Percentiles rank a stretch among this genome's conserved stretches.
These are phyloP conservation scores for Erebia aethiops DNA, from an alignment of 2,888 invertebrate species.

Conservation along the genomic window DNA sequence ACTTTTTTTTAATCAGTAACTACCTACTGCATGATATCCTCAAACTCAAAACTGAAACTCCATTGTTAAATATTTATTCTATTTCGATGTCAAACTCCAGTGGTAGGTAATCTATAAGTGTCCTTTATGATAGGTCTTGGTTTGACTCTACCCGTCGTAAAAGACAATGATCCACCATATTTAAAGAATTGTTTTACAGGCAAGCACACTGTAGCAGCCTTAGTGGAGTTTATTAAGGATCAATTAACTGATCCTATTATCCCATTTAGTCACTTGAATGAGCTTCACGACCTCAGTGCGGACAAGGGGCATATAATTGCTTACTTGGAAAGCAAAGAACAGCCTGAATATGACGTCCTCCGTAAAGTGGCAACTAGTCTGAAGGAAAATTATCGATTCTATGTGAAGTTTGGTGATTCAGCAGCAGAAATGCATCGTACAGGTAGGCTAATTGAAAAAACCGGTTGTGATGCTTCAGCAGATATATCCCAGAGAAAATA, in stretches of 20 bases:
- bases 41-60: too few relatives aligned
- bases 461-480: too few relatives aligned
- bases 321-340: constrained; percentile 92
- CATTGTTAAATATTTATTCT: too few relatives aligned
- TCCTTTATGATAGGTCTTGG: too few relatives aligned
- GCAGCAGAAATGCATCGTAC: constrained; percentile 93
- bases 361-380: constrained; percentile 92
- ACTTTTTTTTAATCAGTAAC: too few relatives aligned
- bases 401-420: constrained; percentile 94
- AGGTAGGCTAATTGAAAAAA: constrained; percentile 44
- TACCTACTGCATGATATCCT: too few relatives aligned
- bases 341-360: constrained; percentile 91
- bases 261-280: constrained; percentile 88
- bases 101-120: too few relatives aligned
- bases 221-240: constrained; percentile 93
- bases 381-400: constrained; percentile 97
- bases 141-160: too few relatives aligned
- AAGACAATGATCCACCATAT: too few relatives aligned
- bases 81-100: too few relatives aligned
- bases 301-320: constrained; percentile 94
- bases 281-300: constrained; percentile 88
- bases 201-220: constrained; percentile 94
- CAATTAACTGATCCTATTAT: constrained; percentile 94
- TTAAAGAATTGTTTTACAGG: constrained; percentile 58
- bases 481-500: too few relatives aligned